phyloP scores from a whole-genome alignment of 1,140 invertebrate genomes.

The Latrodectus geometricus region DNA sequence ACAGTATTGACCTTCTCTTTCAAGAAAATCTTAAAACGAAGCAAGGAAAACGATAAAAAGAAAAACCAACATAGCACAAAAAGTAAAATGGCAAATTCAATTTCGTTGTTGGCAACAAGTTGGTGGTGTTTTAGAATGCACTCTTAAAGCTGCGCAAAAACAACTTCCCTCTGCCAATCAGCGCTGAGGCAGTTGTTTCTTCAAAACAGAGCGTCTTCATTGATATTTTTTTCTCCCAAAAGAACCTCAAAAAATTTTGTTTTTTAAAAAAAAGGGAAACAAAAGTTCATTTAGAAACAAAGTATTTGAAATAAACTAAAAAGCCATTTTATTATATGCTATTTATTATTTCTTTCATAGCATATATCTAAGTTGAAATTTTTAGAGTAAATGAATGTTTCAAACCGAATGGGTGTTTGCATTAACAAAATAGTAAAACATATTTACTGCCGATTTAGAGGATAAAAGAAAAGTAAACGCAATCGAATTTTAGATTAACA shows the following conservation, averaged over 20 bases:
- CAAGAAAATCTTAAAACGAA: conserved; percentile 12
- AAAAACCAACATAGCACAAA: neutral
- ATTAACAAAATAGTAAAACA: no score
- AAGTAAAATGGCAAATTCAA: conserved; percentile 43
- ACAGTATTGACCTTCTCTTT: neutral
- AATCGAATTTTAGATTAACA: no score
- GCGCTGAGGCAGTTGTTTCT: neutral
- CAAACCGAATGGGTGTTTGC: no score
- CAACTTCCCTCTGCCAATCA: conserved; percentile 7
- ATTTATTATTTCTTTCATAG: no score
- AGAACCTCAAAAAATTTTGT: neutral
- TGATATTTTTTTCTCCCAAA: neutral
- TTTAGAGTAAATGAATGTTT: no score
- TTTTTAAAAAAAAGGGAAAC: neutral
- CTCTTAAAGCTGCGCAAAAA: conserved; percentile 28
- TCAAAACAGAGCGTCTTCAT: neutral
- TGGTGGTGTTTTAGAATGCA: conserved; percentile 14
- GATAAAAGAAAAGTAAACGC: no score
- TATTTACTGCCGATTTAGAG: no score
- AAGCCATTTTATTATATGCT: neutral
- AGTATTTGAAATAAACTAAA: neutral
- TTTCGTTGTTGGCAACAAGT: conserved; percentile 38
- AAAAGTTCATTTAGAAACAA: neutral
- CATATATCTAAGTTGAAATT: no score
- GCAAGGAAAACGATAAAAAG: conserved; percentile 19